These are phyloP conservation scores for Etheostoma spectabile DNA, from an alignment of 2,113 vertebrate genomes.

Conservation along the genomic window DNA sequence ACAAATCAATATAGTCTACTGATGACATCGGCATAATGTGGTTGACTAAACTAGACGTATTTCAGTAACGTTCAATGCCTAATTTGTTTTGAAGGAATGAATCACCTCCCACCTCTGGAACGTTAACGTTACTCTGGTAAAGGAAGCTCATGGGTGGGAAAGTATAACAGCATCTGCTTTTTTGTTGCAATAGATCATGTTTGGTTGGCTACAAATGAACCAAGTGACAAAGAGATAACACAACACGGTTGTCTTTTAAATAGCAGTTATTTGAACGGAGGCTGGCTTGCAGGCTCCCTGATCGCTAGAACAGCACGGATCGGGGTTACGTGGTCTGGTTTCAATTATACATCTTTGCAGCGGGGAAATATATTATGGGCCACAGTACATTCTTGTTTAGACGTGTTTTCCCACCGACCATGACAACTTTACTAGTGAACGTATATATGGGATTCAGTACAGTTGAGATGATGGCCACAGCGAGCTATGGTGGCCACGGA, in stretches of 20 bases:
- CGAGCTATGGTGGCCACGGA: not conserved
- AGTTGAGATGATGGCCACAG: not conserved
- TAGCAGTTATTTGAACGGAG: not conserved
- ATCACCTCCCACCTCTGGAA: not conserved
- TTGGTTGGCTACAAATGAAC: not conserved
- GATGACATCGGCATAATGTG: not conserved
- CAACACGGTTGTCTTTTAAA: not conserved
- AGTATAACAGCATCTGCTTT: not conserved
- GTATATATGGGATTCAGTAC: not conserved
- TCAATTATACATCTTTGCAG: slow-evolving; percentile 9
- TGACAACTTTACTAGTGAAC: not conserved
- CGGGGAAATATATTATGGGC: not conserved
- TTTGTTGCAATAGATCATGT: not conserved
- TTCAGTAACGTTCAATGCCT: not conserved
- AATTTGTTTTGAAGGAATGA: not conserved
- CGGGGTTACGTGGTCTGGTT: slow-evolving; percentile 11
- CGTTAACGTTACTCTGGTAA: not conserved
- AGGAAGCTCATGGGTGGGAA: not conserved
- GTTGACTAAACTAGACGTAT: not conserved
- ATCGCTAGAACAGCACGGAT: slow-evolving; percentile 6
- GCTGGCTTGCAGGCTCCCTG: not conserved
- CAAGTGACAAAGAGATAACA: not conserved
- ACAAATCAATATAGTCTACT: not conserved
- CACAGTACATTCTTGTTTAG: not conserved
- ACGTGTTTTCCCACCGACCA: not conserved